A percentile compares a stretch with the other conserved stretches of the same genome.
phyloP scores from a whole-genome alignment of 2,888 invertebrate species.

The Aphidoletes aphidimyza region DNA sequence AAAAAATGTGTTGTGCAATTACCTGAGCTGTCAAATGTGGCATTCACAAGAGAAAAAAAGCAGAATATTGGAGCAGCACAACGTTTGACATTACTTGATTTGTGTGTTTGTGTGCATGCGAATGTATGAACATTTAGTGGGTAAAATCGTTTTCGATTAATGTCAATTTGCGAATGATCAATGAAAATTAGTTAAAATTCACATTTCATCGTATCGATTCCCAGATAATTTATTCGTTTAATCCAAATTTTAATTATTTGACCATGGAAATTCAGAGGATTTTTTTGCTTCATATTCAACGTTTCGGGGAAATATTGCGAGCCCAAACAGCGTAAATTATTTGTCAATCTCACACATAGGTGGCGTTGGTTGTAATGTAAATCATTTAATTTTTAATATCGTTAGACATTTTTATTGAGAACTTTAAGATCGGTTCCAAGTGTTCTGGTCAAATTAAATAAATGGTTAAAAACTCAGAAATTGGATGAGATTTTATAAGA shows the following conservation, averaged over 20 bases:
- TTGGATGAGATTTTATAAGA: no score
- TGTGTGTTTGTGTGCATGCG: no score
- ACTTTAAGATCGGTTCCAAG: no score
- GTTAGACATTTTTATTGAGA: not conserved
- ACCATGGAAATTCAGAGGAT: not conserved
- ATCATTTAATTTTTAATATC: not conserved
- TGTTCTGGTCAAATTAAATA: no score
- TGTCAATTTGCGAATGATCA: not conserved
- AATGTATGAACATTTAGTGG: no score
- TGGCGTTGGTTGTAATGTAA: not conserved
- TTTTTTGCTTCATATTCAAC: not conserved
- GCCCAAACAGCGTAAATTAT: not conserved
- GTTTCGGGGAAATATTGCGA: not conserved
- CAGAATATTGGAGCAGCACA: no score
- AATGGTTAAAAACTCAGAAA: no score
- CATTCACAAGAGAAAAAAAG: not conserved
- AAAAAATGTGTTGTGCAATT: slow-evolving; percentile 54
- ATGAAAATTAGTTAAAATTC: not conserved
- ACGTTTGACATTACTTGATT: no score
- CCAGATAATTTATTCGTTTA: no score
- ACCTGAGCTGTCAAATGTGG: slow-evolving; percentile 27
- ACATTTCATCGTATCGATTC: no score
- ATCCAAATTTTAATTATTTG: no score
- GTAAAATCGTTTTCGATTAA: no score
- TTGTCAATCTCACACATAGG: not conserved